phyloP scores from a whole-genome alignment of 2,888 invertebrate genomes.

The Ectemnius lituratus region DNA sequence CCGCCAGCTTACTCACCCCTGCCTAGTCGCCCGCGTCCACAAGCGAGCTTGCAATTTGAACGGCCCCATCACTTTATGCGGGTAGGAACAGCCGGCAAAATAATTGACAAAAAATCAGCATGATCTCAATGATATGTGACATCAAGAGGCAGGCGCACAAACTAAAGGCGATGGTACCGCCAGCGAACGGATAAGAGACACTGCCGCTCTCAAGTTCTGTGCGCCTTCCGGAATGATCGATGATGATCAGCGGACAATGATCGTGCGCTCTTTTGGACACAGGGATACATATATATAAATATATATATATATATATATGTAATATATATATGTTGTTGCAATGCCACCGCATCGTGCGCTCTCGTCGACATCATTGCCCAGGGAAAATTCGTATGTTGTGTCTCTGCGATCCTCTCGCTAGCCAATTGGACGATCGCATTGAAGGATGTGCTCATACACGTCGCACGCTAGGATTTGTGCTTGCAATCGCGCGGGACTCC shows the following conservation, averaged over 20 bases:
- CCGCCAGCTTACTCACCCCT: conserved; percentile 76
- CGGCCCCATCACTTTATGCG: conserved; percentile 69
- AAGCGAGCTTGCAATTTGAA: conserved; percentile 70
- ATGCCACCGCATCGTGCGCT: neutral
- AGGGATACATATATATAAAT: neutral
- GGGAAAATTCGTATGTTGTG: no score
- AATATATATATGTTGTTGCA: neutral
- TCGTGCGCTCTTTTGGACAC: neutral
- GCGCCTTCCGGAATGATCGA: neutral
- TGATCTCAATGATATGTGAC: conserved; percentile 68
- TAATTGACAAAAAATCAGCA: conserved; percentile 72
- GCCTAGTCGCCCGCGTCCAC: conserved; percentile 69
- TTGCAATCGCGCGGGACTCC: conserved; percentile 31
- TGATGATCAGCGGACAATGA: conserved; percentile 1
- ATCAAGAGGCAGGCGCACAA: conserved; percentile 59
- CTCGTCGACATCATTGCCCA: neutral
- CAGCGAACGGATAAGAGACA: conserved; percentile 14
- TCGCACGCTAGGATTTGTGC: neutral
- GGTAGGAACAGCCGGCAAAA: conserved; percentile 70
- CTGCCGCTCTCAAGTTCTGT: neutral
- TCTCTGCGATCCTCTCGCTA: no score
- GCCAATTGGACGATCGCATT: no score
- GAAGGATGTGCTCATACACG: neutral
- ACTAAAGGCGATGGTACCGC: conserved; percentile 55
- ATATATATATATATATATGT: neutral